Evolutionary conservation across 2,113 vertebrate species (phyloP).

Genomic region (Plestiodon gilberti): DNA sequence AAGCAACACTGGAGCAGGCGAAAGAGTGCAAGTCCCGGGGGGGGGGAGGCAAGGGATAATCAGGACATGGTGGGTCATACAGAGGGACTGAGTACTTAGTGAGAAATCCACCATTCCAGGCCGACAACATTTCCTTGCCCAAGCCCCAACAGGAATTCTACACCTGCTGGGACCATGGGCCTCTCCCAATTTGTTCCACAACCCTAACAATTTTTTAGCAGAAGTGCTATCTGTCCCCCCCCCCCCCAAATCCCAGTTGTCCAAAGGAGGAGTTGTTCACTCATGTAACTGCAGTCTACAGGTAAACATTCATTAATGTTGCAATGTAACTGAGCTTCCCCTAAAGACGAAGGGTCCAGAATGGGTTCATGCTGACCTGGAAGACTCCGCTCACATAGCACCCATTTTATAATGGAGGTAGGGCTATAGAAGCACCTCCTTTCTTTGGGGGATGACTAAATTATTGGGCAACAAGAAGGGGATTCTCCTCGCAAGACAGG

Average conservation of each 20-base stretch:
- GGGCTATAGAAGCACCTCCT: neutral
- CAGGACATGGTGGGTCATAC: conserved; percentile 10
- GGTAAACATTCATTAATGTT: neutral
- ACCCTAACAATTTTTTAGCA: neutral
- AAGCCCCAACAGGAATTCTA: neutral
- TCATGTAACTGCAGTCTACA: conserved; percentile 18
- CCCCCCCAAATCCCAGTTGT: neutral
- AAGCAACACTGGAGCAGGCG: conserved; percentile 58
- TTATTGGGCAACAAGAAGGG: neutral
- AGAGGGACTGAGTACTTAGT: conserved; percentile 48
- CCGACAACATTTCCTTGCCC: conserved; percentile 38
- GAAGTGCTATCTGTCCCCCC: neutral
- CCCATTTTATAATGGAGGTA: conserved; percentile 49
- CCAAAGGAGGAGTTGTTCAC: neutral
- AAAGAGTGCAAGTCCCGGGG: conserved; percentile 58
- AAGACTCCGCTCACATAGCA: conserved; percentile 67
- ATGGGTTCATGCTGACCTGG: conserved; percentile 61
- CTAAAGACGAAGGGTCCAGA: conserved; percentile 48
- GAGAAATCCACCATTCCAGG: conserved; percentile 50
- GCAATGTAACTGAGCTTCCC: conserved; percentile 49
- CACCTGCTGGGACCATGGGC: conserved; percentile 12
- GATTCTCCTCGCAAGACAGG: conserved; percentile 38
- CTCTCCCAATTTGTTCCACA: conserved; percentile 12
- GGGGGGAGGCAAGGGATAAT: conserved; percentile 13
- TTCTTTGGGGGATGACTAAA: neutral